These are phyloP conservation scores for Zygogramma bicolorata DNA, from an alignment of 2,888 invertebrate genomes.

Conservation along the genomic window DNA sequence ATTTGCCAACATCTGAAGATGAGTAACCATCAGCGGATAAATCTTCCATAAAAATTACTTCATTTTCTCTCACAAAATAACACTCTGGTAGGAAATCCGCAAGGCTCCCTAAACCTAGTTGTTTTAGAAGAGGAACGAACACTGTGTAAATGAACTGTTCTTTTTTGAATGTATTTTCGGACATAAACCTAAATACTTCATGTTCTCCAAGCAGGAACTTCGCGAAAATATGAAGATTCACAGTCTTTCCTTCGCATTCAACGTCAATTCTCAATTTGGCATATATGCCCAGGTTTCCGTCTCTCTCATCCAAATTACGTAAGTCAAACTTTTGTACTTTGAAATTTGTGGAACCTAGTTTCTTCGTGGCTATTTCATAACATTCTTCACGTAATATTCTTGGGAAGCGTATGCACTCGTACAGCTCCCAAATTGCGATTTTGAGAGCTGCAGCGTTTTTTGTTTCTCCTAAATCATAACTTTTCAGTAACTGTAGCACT, in stretches of 20 bases:
- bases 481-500: not conserved
- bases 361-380: not conserved
- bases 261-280: not conserved
- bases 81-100: not conserved
- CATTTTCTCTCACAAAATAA: not conserved
- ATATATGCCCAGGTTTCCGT: not conserved
- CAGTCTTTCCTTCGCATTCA: not conserved
- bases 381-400: not conserved
- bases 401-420: not conserved
- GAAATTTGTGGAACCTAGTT: not conserved
- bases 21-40: not conserved
- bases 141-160: not conserved
- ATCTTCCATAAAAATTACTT: not conserved
- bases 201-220: not conserved
- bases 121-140: not conserved
- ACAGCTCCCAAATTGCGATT: not conserved
- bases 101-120: not conserved
- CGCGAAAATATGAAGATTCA: not conserved
- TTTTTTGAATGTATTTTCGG: not conserved
- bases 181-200: not conserved
- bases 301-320: not conserved
- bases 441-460: not conserved
- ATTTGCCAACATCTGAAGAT: not conserved
- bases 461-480: not conserved
- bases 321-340: not conserved